Percentiles rank a stretch among this genome's conserved stretches.
These are phyloP conservation scores for Mola mola DNA, from an alignment of 2,113 vertebrate species.

Conservation along the genomic window DNA sequence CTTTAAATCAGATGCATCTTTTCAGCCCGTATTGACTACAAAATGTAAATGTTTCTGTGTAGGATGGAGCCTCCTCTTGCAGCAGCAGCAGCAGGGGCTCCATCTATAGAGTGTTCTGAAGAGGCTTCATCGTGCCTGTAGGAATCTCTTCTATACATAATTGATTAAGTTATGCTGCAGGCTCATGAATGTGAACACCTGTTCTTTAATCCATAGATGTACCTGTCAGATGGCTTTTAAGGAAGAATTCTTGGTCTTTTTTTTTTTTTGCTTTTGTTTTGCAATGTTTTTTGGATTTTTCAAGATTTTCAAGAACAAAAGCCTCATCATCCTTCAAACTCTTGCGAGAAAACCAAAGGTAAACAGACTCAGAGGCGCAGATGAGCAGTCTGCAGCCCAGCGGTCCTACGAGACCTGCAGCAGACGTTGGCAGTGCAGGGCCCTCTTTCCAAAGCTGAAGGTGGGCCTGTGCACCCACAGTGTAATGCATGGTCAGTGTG, in stretches of 20 bases:
- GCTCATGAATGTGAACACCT: constrained; percentile 31
- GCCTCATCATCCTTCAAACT: constrained; percentile 26
- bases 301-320: constrained; percentile 16
- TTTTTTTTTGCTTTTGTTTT: background rate
- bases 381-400: constrained; percentile 14
- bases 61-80: background rate
- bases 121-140: constrained; percentile 18
- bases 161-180: constrained; percentile 42
- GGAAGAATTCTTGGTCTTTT: background rate
- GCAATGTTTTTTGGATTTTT: too few relatives aligned
- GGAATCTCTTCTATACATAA: constrained; percentile 41
- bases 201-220: constrained; percentile 39
- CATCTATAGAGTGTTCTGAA: constrained; percentile 11
- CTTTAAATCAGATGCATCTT: background rate
- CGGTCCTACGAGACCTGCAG: constrained; percentile 35
- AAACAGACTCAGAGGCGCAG: constrained; percentile 12
- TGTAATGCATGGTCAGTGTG: constrained; percentile 33
- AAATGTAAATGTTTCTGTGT: background rate
- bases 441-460: constrained; percentile 32
- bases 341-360: constrained; percentile 20
- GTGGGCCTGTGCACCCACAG: constrained; percentile 25
- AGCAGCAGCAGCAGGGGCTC: constrained; percentile 15
- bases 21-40: background rate
- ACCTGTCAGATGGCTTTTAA: constrained; percentile 11
- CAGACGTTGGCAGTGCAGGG: constrained; percentile 48